Evolutionary conservation across 1,140 invertebrate genomes (phyloP), one percentile per base, ranked within the genome.

Genomic region (Littorina saxatilis): DNA sequence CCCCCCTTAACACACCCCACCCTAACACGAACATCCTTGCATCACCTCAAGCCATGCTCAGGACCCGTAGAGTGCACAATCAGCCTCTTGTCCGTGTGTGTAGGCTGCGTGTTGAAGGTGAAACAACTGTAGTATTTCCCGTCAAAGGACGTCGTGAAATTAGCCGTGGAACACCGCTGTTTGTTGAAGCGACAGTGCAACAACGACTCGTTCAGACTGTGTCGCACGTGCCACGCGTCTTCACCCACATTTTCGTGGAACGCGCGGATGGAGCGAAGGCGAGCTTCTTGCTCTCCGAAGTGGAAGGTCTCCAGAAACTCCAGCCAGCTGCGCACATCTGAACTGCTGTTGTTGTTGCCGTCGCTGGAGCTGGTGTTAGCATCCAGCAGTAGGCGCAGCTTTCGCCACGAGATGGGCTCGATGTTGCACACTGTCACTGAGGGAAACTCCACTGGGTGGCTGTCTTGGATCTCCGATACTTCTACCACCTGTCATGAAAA

Each of bases 71-170:
- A 85, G 73, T 90, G 88, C 82, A 89, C 89, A 1, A 90, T 76
- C 32, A 90, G 81, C 35, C 84, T 84, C 2, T 86, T 1, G 75
- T 23, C 52, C 52, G 47, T 0, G 37, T 39, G 13, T 11, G 75
- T 35, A 7, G 47, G 29, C 37, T 63, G 75, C 15, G 75, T 78
- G 75, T 91, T 91, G 80, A 91, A 91, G n/a, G 90, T 91, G 79
- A 85, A 91, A 58, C 90, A 91, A 79, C 87, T 91, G 83, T 86
- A 91, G 74, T 91, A 91, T 75, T 91, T 89, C 15, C 88, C 90
- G 70, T 90, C 89, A 74, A 90, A 91, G 74, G 81, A 86, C 23
- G 83, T 81, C 7, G 87, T 86, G 63, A 90, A 90, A 79, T 91
- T 91, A 29, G 70, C 15, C n/a, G 84, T 66, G 15, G 77, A 72